Evolutionary conservation across 2,797 vertebrate genomes (phyloP).

Genomic region (Tadarida brasiliensis): DNA sequence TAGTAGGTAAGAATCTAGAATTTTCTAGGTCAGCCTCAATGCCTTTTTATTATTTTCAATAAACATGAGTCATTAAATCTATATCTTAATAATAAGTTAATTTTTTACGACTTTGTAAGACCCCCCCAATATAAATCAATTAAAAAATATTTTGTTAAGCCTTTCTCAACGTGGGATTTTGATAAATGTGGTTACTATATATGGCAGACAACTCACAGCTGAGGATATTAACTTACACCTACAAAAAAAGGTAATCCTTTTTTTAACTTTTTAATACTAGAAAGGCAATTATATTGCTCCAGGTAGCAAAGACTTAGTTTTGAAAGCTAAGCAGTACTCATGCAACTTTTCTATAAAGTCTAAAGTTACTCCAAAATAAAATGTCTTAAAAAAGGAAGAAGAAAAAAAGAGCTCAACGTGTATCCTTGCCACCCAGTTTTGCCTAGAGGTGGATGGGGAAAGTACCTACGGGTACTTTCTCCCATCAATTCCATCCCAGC

Average conservation of each 20-base stretch:
- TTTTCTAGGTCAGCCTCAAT: neutral
- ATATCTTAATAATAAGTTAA: neutral
- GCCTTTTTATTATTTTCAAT: neutral
- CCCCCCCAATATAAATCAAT: neutral
- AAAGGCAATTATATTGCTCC: neutral
- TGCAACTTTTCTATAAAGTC: neutral
- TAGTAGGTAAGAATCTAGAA: neutral
- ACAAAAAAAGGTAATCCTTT: neutral
- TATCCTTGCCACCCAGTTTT: neutral
- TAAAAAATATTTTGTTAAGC: neutral
- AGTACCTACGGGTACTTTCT: neutral
- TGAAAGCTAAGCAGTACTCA: neutral
- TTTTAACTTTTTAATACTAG: neutral
- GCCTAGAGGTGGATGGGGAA: neutral
- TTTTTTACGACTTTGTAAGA: neutral
- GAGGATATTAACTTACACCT: neutral
- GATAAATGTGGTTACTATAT: neutral
- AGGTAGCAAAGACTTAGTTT: neutral
- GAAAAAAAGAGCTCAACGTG: neutral
- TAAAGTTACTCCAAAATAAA: neutral
- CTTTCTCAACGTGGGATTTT: neutral
- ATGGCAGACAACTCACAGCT: neutral
- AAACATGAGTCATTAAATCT: neutral
- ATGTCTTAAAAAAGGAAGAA: neutral
- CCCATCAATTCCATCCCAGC: neutral